Percentiles rank a stretch among this genome's conserved stretches.
Evolutionary conservation across 2,797 vertebrate genomes (phyloP).

Genomic region (Chelidonichthys spinosus): DNA sequence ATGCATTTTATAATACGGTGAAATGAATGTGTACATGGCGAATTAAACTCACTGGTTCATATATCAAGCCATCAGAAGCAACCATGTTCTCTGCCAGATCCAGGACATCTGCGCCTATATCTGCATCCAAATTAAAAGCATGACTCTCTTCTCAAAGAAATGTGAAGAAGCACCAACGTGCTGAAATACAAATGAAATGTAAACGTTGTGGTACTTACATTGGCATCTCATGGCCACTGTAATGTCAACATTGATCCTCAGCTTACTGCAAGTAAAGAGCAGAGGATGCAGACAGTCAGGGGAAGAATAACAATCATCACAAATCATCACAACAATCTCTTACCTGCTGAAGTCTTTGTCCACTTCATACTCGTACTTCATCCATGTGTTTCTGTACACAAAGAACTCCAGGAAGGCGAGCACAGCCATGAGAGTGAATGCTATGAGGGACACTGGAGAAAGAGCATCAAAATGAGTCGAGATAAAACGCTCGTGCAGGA

Average conservation of each 20-base stretch:
- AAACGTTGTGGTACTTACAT: slow-evolving; percentile 86
- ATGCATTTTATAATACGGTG: neutral
- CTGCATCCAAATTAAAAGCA: slow-evolving; percentile 73
- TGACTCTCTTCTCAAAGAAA: neutral
- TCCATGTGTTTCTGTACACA: slow-evolving; percentile 96
- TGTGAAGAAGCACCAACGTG: too few species aligned
- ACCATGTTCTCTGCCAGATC: slow-evolving; percentile 98
- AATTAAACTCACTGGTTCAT: slow-evolving; percentile 91
- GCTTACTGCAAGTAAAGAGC: slow-evolving; percentile 88
- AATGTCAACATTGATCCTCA: slow-evolving; percentile 97
- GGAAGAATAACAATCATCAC: neutral
- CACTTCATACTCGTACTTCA: slow-evolving; percentile 98
- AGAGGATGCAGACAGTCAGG: neutral
- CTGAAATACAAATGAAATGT: neutral
- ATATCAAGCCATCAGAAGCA: slow-evolving; percentile 91
- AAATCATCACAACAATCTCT: slow-evolving; percentile 3
- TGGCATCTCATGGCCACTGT: slow-evolving; percentile 99
- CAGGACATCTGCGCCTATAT: slow-evolving; percentile 95
- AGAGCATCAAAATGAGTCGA: neutral
- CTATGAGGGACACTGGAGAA: slow-evolving; percentile 92
- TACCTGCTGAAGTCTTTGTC: slow-evolving; percentile 98
- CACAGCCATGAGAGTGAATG: slow-evolving; percentile 92
- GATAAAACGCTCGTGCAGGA: too few species aligned
- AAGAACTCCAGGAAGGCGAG: slow-evolving; percentile 96
- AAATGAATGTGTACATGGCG: neutral